These are phyloP conservation scores for Danaus chrysippus DNA, from an alignment of 2,888 invertebrate genomes.

Conservation along the genomic window DNA sequence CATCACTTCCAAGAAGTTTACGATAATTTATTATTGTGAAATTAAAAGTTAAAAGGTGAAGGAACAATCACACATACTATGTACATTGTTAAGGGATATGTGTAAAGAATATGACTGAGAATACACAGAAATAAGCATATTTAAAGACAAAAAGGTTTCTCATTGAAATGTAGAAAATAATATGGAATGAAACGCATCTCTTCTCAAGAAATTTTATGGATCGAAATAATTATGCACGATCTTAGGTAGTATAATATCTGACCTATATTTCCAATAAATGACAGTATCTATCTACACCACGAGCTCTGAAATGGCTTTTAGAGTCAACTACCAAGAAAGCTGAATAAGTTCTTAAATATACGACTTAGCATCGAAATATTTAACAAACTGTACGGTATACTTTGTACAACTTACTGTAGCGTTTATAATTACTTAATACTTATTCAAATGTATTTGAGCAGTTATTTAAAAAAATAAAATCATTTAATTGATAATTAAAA, in stretches of 20 bases:
- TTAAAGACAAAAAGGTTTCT: no score
- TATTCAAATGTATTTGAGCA: no score
- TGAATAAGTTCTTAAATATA: conserved; percentile 5
- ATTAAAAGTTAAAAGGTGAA: no score
- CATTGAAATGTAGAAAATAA: background rate
- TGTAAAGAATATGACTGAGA: no score
- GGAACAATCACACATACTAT: no score
- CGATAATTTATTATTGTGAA: no score
- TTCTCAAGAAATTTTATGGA: background rate
- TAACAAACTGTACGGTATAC: background rate
- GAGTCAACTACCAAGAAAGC: conserved; percentile 2
- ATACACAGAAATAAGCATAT: no score
- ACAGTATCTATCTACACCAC: conserved; percentile 7
- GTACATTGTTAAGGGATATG: no score
- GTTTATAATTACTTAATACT: no score
- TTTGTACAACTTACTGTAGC: background rate
- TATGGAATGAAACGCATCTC: background rate
- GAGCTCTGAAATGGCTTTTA: conserved; percentile 6
- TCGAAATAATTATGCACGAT: conserved; percentile 5
- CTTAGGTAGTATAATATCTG: conserved; percentile 5
- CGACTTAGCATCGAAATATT: conserved; percentile 1
- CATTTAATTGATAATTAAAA: no score
- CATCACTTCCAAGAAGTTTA: no score
- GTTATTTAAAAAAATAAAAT: no score
- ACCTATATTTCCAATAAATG: conserved; percentile 7